These are phyloP conservation scores for Strigamia crassipes DNA, from an alignment of 2,888 invertebrate genomes.

Conservation along the genomic window DNA sequence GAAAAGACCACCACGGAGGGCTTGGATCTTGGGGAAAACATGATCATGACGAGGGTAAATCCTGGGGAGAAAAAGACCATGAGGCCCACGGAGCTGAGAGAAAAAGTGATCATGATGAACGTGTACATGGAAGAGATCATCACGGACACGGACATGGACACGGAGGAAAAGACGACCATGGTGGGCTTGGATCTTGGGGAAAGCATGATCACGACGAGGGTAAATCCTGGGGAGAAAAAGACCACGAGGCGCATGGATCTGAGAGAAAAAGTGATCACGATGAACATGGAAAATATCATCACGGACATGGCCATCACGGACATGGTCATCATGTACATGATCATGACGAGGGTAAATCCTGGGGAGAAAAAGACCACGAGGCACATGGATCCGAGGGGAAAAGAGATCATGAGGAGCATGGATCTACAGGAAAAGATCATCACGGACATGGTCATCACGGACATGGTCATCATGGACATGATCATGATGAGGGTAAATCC, in stretches of 20 bases:
- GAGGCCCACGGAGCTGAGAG: not conserved
- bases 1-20: not conserved
- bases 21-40: not conserved
- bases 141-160: too few relatives aligned
- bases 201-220: not conserved
- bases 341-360: too few relatives aligned
- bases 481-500: not conserved
- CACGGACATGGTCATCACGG: not conserved
- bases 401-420: not conserved
- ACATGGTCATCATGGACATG: not conserved
- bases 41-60: too few relatives aligned
- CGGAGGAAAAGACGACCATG: not conserved
- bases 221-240: too few relatives aligned
- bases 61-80: not conserved
- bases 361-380: not conserved
- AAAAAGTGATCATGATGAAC: too few relatives aligned
- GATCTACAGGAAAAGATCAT: not conserved
- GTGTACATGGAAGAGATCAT: not conserved
- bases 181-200: not conserved
- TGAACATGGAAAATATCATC: not conserved
- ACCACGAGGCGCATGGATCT: not conserved
- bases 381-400: not conserved
- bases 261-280: not conserved
- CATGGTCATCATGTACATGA: not conserved
- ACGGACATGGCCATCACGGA: not conserved